A percentile compares a stretch with the other conserved stretches of the same genome.
Conservation (phyloP, 2,797 vertebrate genomes). For the Coendou prehensilis region DNA sequence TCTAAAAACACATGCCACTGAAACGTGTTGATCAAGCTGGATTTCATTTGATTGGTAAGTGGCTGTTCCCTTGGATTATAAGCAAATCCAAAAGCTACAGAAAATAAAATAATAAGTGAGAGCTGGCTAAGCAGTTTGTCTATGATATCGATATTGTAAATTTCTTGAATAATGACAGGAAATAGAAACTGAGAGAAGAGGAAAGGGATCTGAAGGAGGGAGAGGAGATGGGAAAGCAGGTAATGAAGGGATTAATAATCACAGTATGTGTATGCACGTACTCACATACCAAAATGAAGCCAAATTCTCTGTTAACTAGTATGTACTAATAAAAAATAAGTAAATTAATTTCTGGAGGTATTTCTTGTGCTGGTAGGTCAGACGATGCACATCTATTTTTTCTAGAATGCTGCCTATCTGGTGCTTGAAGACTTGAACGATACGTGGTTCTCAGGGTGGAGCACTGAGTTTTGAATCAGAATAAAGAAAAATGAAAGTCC, state of each 20-base stretch:
- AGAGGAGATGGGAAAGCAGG: not conserved
- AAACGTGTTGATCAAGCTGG: not conserved
- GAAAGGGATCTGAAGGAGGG: not conserved
- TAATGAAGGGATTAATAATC: not conserved
- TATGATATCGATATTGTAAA: not conserved
- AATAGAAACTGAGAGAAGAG: not conserved
- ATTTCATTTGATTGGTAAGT: not conserved
- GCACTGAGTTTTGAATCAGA: not conserved
- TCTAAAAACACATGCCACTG: not conserved
- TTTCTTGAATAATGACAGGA: not conserved
- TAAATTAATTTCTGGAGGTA: not conserved
- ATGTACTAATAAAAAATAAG: not conserved
- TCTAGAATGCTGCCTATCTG: not conserved
- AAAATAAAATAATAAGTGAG: conserved; percentile 48
- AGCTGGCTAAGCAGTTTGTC: not conserved
- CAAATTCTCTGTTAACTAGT: not conserved
- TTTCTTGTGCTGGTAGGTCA: not conserved
- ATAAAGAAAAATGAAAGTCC: not conserved
- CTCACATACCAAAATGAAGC: not conserved
- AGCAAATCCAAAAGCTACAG: conserved; percentile 8
- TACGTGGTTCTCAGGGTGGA: not conserved
- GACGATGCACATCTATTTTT: not conserved
- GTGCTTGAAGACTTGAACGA: not conserved
- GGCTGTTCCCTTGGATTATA: not conserved
- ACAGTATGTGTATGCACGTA: not conserved